Percentiles rank a stretch among this genome's conserved stretches.
Evolutionary conservation across 2,113 vertebrate genomes (phyloP).

Genomic region (Grus americana): DNA sequence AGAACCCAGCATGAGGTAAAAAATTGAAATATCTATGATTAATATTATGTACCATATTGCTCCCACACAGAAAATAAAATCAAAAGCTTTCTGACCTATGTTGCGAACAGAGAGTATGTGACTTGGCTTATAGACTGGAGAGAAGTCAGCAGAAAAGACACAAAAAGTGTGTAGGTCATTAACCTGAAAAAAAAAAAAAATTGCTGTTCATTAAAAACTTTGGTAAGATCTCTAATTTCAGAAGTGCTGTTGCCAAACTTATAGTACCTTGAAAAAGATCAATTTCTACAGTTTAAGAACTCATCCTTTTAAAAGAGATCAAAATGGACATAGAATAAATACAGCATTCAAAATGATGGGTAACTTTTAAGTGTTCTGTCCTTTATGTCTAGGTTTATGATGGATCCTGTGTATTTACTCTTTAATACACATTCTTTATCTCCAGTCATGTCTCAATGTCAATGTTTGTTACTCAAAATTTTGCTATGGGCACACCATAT

Average conservation of each 20-base stretch:
- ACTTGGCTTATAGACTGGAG: background rate
- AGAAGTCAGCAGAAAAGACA: background rate
- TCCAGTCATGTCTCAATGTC: background rate
- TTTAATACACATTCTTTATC: background rate
- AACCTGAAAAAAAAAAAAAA: background rate
- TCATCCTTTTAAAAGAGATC: background rate
- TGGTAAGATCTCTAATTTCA: background rate
- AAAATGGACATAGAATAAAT: background rate
- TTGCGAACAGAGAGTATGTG: background rate
- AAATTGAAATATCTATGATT: background rate
- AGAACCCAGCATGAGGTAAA: background rate
- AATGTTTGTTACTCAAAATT: background rate
- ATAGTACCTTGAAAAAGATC: background rate
- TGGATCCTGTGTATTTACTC: background rate
- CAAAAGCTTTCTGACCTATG: background rate
- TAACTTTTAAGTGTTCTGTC: background rate
- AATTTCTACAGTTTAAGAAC: background rate
- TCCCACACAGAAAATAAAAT: background rate
- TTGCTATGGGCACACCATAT: background rate
- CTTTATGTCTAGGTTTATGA: background rate
- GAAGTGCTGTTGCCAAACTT: background rate
- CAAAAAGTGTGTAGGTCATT: background rate
- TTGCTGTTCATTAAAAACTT: background rate
- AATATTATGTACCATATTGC: background rate
- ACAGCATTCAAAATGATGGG: background rate